phyloP scores from a whole-genome alignment of 2,797 vertebrate genomes.

The Halcyon leucocephala region DNA sequence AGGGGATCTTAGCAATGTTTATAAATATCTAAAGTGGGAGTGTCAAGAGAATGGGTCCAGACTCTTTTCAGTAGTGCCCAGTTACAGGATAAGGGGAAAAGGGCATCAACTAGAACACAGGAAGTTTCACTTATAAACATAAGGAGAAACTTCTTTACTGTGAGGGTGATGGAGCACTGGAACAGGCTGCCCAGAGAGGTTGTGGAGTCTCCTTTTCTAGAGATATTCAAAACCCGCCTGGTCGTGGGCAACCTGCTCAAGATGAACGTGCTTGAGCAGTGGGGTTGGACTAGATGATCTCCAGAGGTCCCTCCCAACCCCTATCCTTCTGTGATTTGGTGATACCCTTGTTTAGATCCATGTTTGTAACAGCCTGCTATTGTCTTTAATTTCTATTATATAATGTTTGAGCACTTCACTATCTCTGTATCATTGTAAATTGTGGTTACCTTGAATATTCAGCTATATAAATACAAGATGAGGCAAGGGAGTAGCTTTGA shows the following conservation, averaged over 20 bases:
- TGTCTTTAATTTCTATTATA: neutral
- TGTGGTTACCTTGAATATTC: neutral
- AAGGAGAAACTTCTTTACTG: neutral
- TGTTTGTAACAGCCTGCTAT: neutral
- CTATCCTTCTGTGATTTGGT: neutral
- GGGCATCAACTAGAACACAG: too few relatives aligned
- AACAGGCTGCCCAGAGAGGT: too few relatives aligned
- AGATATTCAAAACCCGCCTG: too few relatives aligned
- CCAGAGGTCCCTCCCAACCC: too few relatives aligned
- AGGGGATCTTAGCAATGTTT: too few relatives aligned
- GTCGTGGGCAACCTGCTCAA: neutral
- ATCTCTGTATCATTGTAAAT: neutral
- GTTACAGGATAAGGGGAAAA: too few relatives aligned
- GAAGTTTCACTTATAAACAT: too few relatives aligned
- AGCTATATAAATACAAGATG: neutral
- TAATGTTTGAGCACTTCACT: neutral
- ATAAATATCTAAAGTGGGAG: too few relatives aligned
- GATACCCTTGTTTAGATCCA: neutral
- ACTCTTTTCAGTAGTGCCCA: too few relatives aligned
- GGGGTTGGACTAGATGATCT: neutral
- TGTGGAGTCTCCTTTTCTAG: too few relatives aligned
- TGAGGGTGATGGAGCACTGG: too few relatives aligned
- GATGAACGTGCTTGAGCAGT: neutral
- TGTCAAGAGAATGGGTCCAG: too few relatives aligned
- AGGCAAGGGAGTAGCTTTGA: neutral